A percentile compares a stretch with the other conserved stretches of the same genome.
These are phyloP conservation scores for Phortica variegata DNA, from an alignment of 1,140 invertebrate species.

Conservation along the genomic window DNA sequence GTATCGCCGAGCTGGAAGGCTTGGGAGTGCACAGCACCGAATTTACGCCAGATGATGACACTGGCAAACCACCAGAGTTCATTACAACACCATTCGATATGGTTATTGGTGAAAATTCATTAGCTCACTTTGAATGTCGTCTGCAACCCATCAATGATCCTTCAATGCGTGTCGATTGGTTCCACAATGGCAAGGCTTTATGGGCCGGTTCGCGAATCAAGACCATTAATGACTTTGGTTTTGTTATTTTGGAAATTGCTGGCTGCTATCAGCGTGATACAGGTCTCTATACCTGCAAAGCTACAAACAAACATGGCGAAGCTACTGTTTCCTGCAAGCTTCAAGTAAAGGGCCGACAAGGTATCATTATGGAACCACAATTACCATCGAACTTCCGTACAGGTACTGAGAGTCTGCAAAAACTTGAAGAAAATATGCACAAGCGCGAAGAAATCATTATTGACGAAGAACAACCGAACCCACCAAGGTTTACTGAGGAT, in stretches of 20 bases:
- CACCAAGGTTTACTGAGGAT: constrained; percentile 82
- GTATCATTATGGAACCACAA: constrained; percentile 88
- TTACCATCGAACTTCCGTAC: constrained; percentile 81
- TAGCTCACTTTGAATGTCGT: constrained; percentile 91
- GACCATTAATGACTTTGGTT: constrained; percentile 91
- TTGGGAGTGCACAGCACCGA: constrained; percentile 67
- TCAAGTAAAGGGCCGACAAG: constrained; percentile 80
- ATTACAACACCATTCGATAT: constrained; percentile 84
- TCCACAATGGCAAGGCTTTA: constrained; percentile 90
- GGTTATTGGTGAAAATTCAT: constrained; percentile 80
- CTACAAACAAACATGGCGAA: constrained; percentile 87
- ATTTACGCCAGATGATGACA: constrained; percentile 70
- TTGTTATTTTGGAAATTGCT: constrained; percentile 87
- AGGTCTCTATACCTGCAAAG: constrained; percentile 88
- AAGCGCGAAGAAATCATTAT: constrained; percentile 79
- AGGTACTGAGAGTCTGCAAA: constrained; percentile 86
- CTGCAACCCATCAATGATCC: constrained; percentile 88
- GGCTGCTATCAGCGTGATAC: constrained; percentile 86
- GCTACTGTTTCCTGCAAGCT: constrained; percentile 83
- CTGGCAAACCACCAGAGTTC: constrained; percentile 89
- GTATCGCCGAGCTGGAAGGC: constrained; percentile 90
- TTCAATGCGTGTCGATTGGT: constrained; percentile 94
- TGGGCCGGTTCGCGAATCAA: constrained; percentile 84
- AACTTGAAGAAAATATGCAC: constrained; percentile 84
- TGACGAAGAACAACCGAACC: constrained; percentile 83